Evolutionary conservation across 2,113 vertebrate species (phyloP), one percentile per base, ranked within the genome.

Genomic region (Orthonyx spaldingii): DNA sequence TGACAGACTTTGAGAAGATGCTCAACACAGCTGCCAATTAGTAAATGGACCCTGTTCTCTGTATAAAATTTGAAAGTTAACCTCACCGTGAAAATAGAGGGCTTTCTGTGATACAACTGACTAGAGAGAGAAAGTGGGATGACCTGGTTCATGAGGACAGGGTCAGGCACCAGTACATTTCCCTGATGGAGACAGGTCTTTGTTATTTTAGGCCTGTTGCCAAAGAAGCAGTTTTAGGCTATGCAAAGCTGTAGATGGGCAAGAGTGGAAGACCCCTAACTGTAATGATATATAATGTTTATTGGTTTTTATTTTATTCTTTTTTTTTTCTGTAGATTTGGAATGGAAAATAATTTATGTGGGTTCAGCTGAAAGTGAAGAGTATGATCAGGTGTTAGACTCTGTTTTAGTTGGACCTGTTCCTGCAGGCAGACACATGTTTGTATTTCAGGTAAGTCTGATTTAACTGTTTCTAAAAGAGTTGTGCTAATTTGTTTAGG

Each of bases 341-440:
- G 98, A 98, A 89, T 98, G 98, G 98, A 98, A 98, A 97, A 98
- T 98, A 91, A 98, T 98, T 95, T 98, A 98, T 57, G 98, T 98
- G 97, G 98, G 98, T 82, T 98, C 98, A 92, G 98, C 98, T 91
- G 98, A 98, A 98, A 98, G 98, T 94, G 98, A 98, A 97, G 98
- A 98, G 75, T 98, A 98, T 21, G 98, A 98, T 83, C 98, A 98
- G 94, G 98, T 98, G 94, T 96, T 98, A 97, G 98, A 98, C 97
- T 98, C 98, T 60, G 98, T 98, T 90, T 97, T 98, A 97, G 98
- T 98, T 84, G 98, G 98, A 81, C 98, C 98, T 83, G 98, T 98
- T 95, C 98, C 98, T 92, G 98, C 98, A 0, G 98, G 98, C 95
- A 98, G 98, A 96, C 98, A 98, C 87, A 98, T 98, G 98, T 98